Evolutionary conservation across 2,888 invertebrate species (phyloP).

Genomic region (Cybosia mesomella): DNA sequence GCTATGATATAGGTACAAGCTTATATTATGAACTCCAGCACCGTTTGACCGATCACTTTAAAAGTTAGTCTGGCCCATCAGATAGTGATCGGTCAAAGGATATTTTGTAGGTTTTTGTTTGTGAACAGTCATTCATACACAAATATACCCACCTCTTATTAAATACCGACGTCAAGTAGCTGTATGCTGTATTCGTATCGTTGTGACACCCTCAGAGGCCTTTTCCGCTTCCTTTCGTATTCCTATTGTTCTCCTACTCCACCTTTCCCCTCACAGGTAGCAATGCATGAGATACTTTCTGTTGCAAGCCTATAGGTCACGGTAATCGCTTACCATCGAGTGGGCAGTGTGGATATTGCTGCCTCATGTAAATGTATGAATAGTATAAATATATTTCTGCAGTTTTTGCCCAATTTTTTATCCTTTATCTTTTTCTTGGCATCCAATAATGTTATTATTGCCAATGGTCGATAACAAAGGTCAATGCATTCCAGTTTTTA

Average conservation of each 20-base stretch:
- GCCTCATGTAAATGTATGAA: not conserved
- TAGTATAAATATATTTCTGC: not conserved
- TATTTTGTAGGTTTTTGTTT: not conserved
- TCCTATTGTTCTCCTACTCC: not conserved
- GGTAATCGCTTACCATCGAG: not conserved
- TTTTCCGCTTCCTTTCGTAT: not conserved
- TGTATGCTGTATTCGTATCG: not conserved
- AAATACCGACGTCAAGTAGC: not conserved
- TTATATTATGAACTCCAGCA: not conserved
- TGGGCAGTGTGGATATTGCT: not conserved
- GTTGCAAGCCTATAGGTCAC: not conserved
- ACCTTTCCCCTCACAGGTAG: not conserved
- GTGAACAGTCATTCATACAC: not conserved
- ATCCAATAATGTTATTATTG: not conserved
- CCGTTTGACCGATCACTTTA: not conserved
- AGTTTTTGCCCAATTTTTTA: not conserved
- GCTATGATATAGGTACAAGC: not conserved
- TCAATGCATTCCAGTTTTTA: slow-evolving; percentile 1
- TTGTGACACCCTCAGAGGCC: not conserved
- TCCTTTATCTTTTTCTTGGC: not conserved
- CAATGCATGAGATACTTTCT: not conserved
- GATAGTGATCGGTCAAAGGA: not conserved
- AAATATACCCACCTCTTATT: not conserved
- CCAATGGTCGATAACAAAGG: not conserved
- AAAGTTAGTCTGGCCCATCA: not conserved